Percentiles rank a stretch among this genome's conserved stretches.
These are phyloP conservation scores for Oxystoma pomonae DNA, from an alignment of 2,888 invertebrate genomes.

Conservation along the genomic window DNA sequence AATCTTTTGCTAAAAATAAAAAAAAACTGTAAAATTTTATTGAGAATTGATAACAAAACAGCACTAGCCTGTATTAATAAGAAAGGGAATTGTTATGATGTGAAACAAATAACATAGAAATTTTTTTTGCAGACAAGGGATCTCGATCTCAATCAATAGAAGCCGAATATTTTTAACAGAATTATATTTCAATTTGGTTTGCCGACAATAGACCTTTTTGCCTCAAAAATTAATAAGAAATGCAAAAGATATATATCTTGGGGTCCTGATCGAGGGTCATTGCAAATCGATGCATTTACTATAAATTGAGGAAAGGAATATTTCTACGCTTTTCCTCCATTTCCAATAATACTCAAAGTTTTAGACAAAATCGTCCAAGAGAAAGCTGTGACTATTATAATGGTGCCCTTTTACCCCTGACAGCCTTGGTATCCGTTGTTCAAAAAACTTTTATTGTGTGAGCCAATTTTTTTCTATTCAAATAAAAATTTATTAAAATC, in stretches of 20 bases:
- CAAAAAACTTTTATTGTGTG: constrained; percentile 1
- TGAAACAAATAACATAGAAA: constrained; percentile 13
- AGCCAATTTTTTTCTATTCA: constrained; percentile 6
- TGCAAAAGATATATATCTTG: constrained; percentile 9
- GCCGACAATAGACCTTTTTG: constrained; percentile 2
- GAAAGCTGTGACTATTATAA: not conserved
- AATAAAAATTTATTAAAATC: constrained; percentile 7
- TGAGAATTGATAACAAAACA: constrained; percentile 14
- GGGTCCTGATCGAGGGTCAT: constrained; percentile 1
- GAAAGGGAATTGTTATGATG: constrained; percentile 16
- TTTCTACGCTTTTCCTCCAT: constrained; percentile 13
- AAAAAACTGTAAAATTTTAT: constrained; percentile 12
- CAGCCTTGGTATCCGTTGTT: constrained; percentile 10
- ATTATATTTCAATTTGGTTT: not conserved
- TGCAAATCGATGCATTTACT: constrained; percentile 6
- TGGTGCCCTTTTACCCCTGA: constrained; percentile 6
- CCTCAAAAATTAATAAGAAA: constrained; percentile 2
- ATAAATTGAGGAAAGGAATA: constrained; percentile 3
- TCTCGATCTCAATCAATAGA: constrained; percentile 5
- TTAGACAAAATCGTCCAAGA: constrained; percentile 8
- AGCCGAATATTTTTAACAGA: constrained; percentile 5
- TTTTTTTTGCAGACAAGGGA: constrained; percentile 1
- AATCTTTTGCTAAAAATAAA: constrained; percentile 11
- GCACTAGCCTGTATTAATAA: constrained; percentile 18
- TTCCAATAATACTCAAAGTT: constrained; percentile 4